Base-by-base conservation (phyloP, 2,113 vertebrate genomes). In the Platysteira castanea region DNA sequence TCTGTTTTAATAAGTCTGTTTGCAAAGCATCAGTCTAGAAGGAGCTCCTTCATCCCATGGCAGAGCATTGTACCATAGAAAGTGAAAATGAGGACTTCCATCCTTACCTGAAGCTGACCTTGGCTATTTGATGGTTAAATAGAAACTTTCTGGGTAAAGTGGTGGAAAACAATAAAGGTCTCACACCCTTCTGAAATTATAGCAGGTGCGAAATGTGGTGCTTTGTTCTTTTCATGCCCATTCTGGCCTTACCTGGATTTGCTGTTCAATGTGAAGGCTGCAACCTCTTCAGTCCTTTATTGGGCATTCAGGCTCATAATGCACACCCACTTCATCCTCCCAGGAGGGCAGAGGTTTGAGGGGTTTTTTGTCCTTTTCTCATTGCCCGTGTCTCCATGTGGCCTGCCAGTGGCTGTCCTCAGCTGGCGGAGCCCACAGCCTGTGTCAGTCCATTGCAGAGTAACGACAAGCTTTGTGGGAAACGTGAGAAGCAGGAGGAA, bases 371-470 rank as follows among this genome's bases (percentile, higher is more conserved):
- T 69, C 27, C 13, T 86, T 73, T 41, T 49, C 33, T 37, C 4
- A 2, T 42, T 73, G 28, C n/a, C 46, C 26, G 18, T 56, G 8
- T 57, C 22, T 71, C 78, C 33, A 5, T 15, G 33, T 59, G 68
- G 16, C 28, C 60, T 83, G 60, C 16, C 69, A 88, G 53, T 0
- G 0, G 15, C 54, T 65, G n/a, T 86, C 53, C 81, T 70, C 47
- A 39, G 35, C 41, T 53, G 41, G n/a, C 6, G 8, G 35, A 63
- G 73, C 50, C 65, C 27, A 19, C 44, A 75, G 39, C 57, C 61
- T 42, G 39, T 0, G 0, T 80, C 61, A 24, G 39, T 41, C 53
- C 18, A 2, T 11, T 27, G 71, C 42, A 41, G 39, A 59, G 42
- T 14, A 28, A 42, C 8, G 22, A 35, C n/a, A 26, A 19, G 7